Evolutionary conservation across 2,888 invertebrate genomes (phyloP).

Genomic region (Poecilobothrus nobilitatus): DNA sequence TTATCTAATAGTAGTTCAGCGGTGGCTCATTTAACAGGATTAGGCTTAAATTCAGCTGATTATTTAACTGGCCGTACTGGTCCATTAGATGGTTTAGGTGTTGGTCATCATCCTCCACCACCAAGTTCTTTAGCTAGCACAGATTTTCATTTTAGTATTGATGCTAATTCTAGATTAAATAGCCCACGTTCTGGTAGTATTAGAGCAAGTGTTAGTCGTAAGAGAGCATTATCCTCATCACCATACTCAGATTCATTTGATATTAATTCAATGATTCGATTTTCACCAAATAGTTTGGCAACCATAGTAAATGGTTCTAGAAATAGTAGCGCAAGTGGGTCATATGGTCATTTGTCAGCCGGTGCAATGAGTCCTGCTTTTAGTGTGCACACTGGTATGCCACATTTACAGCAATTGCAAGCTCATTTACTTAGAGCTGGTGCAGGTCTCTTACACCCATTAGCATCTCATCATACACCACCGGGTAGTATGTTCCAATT

Average conservation of each 20-base stretch:
- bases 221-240: constrained; percentile 88
- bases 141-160: constrained; percentile 83
- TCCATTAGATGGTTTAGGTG: constrained; percentile 22
- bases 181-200: constrained; percentile 54
- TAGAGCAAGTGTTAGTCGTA: constrained; percentile 63
- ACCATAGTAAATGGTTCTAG: constrained; percentile 74
- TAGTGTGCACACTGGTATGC: constrained; percentile 49
- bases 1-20: constrained; percentile 26
- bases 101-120: constrained; percentile 45
- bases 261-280: constrained; percentile 90
- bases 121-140: constrained; percentile 68
- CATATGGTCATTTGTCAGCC: constrained; percentile 93
- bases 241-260: constrained; percentile 93
- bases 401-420: constrained; percentile 64
- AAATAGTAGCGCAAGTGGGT: constrained; percentile 72
- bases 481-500: constrained; percentile 36
- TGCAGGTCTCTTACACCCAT: constrained; percentile 39
- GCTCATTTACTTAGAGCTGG: constrained; percentile 67
- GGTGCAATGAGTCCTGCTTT: constrained; percentile 84
- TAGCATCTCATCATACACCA: constrained; percentile 36
- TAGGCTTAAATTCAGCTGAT: constrained; percentile 52
- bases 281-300: constrained; percentile 85
- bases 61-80: constrained; percentile 51
- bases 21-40: constrained; percentile 43
- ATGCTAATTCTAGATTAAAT: constrained; percentile 60